A percentile compares a stretch with the other conserved stretches of the same genome.
phyloP scores from a whole-genome alignment of 2,797 vertebrate genomes.

The Eospalax fontanierii region DNA sequence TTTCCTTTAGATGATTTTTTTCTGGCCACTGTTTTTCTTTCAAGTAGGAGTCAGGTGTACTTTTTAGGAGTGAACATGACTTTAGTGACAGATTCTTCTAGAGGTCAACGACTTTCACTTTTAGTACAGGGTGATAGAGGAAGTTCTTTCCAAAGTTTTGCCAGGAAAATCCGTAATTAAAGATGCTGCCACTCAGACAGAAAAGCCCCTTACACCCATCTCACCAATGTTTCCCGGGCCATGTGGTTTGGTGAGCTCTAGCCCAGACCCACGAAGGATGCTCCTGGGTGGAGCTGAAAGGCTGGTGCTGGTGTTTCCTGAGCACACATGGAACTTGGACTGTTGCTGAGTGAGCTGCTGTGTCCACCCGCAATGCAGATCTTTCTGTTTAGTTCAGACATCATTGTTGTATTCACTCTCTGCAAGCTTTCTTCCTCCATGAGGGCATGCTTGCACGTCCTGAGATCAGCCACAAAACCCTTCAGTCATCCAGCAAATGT shows the following conservation, averaged over 20 bases:
- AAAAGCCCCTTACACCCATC: no score
- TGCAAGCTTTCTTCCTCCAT: not conserved
- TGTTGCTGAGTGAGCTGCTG: not conserved
- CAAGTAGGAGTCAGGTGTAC: constrained; percentile 40
- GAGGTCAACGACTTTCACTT: not conserved
- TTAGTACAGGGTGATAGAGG: not conserved
- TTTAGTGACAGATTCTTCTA: not conserved
- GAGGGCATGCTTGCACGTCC: not conserved
- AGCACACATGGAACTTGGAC: not conserved
- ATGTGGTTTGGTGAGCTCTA: not conserved
- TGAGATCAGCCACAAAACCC: not conserved
- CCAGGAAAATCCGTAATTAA: not conserved
- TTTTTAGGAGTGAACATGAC: constrained; percentile 3
- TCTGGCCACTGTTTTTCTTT: constrained; percentile 45
- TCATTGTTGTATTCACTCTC: not conserved
- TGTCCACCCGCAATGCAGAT: not conserved
- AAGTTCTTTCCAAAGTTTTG: not conserved
- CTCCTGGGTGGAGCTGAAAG: not conserved
- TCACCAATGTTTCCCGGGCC: not conserved
- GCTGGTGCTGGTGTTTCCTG: not conserved
- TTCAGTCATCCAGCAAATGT: not conserved
- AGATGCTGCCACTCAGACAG: no score
- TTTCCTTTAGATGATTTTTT: constrained; percentile 59
- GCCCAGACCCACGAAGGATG: not conserved
- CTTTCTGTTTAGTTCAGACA: not conserved